Base-by-base conservation (phyloP, 1,140 invertebrate species). In the Drosophila dunni region DNA sequence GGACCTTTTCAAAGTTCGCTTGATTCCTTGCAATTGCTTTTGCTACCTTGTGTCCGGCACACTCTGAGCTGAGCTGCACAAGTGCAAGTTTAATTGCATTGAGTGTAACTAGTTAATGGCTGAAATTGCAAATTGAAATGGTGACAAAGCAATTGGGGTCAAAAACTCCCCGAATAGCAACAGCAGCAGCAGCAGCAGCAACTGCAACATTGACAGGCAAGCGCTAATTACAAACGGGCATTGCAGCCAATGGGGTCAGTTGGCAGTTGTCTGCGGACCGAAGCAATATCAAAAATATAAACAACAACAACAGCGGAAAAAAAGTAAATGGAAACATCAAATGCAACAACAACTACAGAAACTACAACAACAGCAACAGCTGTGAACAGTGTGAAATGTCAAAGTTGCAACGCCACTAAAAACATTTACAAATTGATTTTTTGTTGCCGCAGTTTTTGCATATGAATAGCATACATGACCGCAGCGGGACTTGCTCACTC, bases 41-140 rank as follows among this genome's bases (percentile, higher is more conserved):
- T 36, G n/a, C 42, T 53, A 65, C 73, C 75, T 77, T 74, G 70
- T 44, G 20, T 34, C 42, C 48, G 57, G 54, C 64, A 54, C 58
- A 54, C 9, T 42, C 11, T 42, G 58, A 61, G 33, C 58, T 58
- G 34, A n/a, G 77, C 73, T 61, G 53, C 62, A 81, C 78, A 79
- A 86, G 84, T 89, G 84, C 84, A 88, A 89, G 84, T 88, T 88
- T 89, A 90, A 89, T 89, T 89, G 81, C 84, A 84, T 89, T 72
- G 84, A 84, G 85, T 75, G 81, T 89, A 83, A 89, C 83, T 89
- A 88, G 83, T 88, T 88, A 88, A 88, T 88, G 79, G 80, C 84
- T 89, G 75, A 81, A 89, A 89, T 89, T 89, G 84, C 84, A 89
- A 89, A 89, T 89, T 89, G 84, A 89, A 89, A 89, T 88, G 84